phyloP scores from a whole-genome alignment of 2,113 vertebrate species.

The Centropus bengalensis region DNA sequence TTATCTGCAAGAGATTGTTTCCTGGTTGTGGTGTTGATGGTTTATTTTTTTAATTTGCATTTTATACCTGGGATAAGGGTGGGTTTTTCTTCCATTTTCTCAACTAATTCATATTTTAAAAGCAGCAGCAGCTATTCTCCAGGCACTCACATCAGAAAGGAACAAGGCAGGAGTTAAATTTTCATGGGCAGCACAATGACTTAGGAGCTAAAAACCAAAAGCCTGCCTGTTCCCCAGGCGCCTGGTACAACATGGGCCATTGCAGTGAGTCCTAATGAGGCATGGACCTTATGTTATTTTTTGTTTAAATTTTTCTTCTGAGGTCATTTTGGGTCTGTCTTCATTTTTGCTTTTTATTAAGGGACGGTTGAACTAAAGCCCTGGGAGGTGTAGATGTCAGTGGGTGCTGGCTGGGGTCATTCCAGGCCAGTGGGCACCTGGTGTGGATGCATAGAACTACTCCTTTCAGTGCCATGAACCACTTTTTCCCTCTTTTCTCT shows the following conservation, averaged over 20 bases:
- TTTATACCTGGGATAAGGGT: background rate
- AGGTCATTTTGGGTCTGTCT: background rate
- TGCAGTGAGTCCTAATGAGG: background rate
- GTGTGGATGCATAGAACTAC: background rate
- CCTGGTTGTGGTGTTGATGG: background rate
- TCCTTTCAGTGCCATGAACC: background rate
- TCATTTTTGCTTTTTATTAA: background rate
- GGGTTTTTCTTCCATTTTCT: background rate
- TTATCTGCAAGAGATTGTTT: background rate
- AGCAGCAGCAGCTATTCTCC: background rate
- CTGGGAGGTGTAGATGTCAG: background rate
- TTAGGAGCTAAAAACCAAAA: background rate
- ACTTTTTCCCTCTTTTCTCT: background rate
- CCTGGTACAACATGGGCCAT: background rate
- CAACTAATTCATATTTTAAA: background rate
- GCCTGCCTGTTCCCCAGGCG: background rate
- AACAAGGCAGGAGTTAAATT: conserved; percentile 26
- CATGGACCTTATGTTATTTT: background rate
- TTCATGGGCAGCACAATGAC: background rate
- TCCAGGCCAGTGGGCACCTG: background rate
- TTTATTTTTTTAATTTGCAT: conserved; percentile 19
- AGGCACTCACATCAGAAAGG: background rate
- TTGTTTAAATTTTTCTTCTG: background rate
- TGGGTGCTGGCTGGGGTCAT: background rate
- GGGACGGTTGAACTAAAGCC: background rate